Evolutionary conservation across 2,797 vertebrate genomes (phyloP).

Genomic region (Cirrhinus molitorella): DNA sequence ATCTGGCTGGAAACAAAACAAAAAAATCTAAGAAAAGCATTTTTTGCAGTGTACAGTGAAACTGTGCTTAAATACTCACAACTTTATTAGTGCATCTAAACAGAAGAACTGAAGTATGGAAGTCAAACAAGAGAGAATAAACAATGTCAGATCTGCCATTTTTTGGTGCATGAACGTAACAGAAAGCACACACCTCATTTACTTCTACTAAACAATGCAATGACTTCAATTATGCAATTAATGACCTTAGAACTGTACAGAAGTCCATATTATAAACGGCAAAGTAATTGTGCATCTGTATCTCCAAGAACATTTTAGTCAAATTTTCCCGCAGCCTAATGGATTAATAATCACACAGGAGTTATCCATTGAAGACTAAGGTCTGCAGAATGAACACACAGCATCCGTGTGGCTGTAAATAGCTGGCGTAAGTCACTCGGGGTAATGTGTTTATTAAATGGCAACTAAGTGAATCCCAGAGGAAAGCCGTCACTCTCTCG

Average conservation of each 20-base stretch:
- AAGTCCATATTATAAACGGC: no score
- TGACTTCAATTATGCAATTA: no score
- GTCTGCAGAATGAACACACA: background rate
- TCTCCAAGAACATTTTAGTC: no score
- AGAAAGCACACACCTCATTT: background rate
- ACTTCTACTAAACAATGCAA: no score
- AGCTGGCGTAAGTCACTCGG: background rate
- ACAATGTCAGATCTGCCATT: background rate
- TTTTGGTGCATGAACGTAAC: background rate
- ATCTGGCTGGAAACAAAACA: no score
- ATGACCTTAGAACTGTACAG: background rate
- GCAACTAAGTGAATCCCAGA: background rate
- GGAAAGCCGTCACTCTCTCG: background rate
- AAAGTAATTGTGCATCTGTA: no score
- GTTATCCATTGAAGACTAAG: background rate
- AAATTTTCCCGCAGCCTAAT: no score
- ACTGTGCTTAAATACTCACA: background rate
- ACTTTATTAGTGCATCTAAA: no score
- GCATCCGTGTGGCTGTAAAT: background rate
- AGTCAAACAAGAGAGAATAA: no score
- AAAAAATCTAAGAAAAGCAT: no score
- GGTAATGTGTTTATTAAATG: constrained; percentile 26
- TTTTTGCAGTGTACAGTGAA: rapidly evolving
- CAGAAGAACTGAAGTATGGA: background rate
- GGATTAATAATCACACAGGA: background rate